A percentile compares a stretch with the other conserved stretches of the same genome.
Evolutionary conservation across 2,113 vertebrate genomes (phyloP).

Genomic region (Pelecanus crispus): DNA sequence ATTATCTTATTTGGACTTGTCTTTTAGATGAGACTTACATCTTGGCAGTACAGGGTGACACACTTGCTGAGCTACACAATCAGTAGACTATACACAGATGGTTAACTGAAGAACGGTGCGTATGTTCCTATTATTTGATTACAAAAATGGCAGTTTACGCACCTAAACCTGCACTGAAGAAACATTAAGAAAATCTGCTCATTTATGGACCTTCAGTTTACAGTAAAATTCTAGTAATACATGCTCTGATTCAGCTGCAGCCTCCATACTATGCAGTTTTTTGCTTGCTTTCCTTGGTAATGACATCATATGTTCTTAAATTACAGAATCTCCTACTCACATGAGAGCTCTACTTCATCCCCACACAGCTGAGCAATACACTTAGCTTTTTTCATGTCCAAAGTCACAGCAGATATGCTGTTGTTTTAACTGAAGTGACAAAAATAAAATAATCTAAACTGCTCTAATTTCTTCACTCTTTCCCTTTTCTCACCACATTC

Average conservation of each 20-base stretch:
- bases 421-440: neutral
- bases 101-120: neutral
- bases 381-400: neutral
- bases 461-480: neutral
- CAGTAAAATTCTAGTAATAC: neutral
- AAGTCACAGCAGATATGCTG: neutral
- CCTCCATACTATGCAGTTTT: neutral
- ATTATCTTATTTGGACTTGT: neutral
- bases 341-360: neutral
- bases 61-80: fast-evolving
- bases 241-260: neutral
- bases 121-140: neutral
- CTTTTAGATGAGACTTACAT: neutral
- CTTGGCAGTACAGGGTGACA: neutral
- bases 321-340: neutral
- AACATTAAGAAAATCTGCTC: neutral
- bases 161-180: neutral
- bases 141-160: neutral
- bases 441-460: neutral
- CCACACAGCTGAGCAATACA: neutral
- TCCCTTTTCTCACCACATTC: neutral
- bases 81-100: neutral
- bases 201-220: neutral
- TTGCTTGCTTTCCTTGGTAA: neutral
- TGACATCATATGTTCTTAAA: neutral